These are phyloP conservation scores for Octopus bimaculoides DNA, from an alignment of 1,140 invertebrate species.

Conservation along the genomic window DNA sequence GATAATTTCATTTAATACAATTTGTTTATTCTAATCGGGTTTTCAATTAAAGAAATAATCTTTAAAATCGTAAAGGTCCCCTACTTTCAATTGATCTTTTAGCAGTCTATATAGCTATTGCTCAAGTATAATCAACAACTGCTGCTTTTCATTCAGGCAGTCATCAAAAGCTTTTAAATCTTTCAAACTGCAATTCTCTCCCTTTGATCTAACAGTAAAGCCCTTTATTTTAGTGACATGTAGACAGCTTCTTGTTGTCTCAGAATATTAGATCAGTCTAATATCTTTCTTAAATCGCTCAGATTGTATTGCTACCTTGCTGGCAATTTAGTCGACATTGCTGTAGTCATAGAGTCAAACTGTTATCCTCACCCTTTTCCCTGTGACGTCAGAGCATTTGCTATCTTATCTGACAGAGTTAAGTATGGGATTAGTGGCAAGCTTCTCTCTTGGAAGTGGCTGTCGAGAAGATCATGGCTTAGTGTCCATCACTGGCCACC, in stretches of 20 bases:
- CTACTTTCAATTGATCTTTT: too few species aligned
- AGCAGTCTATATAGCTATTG: too few species aligned
- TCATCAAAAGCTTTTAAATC: neutral
- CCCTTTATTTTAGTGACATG: neutral
- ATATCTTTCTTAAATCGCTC: constrained; percentile 1
- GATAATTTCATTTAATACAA: too few species aligned
- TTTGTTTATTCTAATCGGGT: too few species aligned
- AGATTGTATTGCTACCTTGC: neutral
- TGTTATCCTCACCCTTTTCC: neutral
- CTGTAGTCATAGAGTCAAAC: neutral
- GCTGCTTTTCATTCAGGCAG: neutral
- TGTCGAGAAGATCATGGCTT: constrained; percentile 10
- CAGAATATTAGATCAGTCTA: constrained; percentile 6
- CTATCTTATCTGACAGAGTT: constrained; percentile 14
- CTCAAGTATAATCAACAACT: too few species aligned
- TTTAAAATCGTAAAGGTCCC: too few species aligned
- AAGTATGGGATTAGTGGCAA: constrained; percentile 13
- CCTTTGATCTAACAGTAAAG: neutral
- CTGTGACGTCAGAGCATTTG: constrained; percentile 1
- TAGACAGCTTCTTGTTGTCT: neutral
- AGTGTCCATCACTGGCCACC: constrained; percentile 10
- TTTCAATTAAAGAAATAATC: too few species aligned
- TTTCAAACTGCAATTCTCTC: constrained; percentile 8
- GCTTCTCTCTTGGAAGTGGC: constrained; percentile 6
- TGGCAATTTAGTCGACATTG: neutral